Conservation (phyloP, 2,113 vertebrate genomes). For the Philantomba maxwellii region DNA sequence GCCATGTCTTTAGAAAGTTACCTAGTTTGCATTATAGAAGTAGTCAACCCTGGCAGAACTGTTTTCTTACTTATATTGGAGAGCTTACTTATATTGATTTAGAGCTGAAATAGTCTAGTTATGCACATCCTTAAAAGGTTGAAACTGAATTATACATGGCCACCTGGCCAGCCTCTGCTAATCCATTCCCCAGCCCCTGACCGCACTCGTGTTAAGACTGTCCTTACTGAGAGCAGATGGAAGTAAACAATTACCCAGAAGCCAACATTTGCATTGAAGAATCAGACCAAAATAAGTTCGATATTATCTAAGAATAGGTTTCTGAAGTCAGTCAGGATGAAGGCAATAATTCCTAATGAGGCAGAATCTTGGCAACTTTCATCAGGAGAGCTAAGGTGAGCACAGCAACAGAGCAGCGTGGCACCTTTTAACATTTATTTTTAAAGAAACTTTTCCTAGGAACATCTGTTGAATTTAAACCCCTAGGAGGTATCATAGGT, state of each 20-base stretch:
- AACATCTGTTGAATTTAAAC: background rate
- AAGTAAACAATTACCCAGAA: background rate
- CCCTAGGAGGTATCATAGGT: background rate
- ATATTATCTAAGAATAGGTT: slow-evolving; percentile 27
- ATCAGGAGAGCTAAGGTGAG: background rate
- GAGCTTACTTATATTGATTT: too few relatives aligned
- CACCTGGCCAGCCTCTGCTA: background rate
- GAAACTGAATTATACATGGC: slow-evolving; percentile 43
- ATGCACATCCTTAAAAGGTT: slow-evolving; percentile 42
- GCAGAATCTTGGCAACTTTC: background rate
- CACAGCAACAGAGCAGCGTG: background rate
- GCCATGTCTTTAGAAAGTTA: slow-evolving; percentile 27
- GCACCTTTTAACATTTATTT: background rate
- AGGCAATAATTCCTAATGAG: background rate
- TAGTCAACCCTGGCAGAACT: background rate
- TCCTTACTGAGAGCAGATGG: background rate
- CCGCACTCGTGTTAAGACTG: background rate
- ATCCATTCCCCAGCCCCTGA: background rate
- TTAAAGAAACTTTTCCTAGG: background rate
- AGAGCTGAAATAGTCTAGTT: background rate
- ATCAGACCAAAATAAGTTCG: background rate
- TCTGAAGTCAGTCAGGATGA: background rate
- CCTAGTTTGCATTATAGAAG: slow-evolving; percentile 11
- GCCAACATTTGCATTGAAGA: background rate
- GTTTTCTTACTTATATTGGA: slow-evolving; percentile 52